Conservation (phyloP, 2,113 vertebrate species). For the Eira barbara region DNA sequence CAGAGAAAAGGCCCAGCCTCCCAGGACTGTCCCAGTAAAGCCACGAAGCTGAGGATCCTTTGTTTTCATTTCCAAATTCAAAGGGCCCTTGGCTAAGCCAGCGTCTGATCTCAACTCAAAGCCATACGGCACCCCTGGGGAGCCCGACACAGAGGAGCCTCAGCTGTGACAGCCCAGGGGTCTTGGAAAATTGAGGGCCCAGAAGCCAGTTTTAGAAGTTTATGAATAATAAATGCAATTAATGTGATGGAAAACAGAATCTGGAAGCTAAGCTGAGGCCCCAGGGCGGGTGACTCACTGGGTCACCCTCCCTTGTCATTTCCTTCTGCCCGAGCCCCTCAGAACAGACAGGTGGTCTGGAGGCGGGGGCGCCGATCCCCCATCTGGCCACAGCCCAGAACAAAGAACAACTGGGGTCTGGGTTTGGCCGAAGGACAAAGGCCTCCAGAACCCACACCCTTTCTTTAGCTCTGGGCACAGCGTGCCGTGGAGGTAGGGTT, state of each 20-base stretch:
- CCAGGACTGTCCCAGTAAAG: not conserved
- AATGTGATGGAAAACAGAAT: conserved; percentile 60
- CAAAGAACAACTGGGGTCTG: not conserved
- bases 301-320: not conserved
- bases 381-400: not conserved
- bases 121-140: conserved; percentile 4
- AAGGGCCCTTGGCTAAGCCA: not conserved
- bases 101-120: conserved; percentile 47
- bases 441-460: not conserved
- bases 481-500: not conserved
- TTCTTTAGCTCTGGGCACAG: not conserved
- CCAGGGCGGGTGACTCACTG: not conserved
- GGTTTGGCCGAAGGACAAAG: no score
- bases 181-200: conserved; percentile 41
- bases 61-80: conserved; percentile 52
- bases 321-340: not conserved
- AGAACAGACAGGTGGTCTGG: not conserved
- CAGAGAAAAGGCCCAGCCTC: not conserved
- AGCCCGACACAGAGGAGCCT: conserved; percentile 18
- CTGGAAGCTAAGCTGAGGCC: not conserved
- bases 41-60: not conserved
- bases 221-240: conserved; percentile 74
- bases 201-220: conserved; percentile 54
- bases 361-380: not conserved
- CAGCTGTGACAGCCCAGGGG: conserved; percentile 48